Conservation (phyloP, 2,888 invertebrate genomes). For the Hyposoter dolosus region DNA sequence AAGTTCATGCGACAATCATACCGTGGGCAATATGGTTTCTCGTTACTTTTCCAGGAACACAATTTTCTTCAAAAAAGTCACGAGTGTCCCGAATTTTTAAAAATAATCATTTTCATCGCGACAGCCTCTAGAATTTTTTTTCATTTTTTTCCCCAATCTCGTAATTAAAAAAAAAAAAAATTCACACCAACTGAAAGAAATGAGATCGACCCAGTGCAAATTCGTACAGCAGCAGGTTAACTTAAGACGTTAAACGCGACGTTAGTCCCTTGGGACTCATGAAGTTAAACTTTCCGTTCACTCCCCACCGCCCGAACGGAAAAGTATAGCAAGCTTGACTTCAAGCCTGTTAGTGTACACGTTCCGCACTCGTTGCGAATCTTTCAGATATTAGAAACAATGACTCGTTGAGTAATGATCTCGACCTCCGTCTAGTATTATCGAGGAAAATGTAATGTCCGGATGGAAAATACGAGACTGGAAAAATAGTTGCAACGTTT, state of each 20-base stretch:
- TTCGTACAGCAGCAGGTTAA: neutral
- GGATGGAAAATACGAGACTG: neutral
- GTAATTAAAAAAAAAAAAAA: no score
- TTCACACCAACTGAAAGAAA: slow-evolving; percentile 18
- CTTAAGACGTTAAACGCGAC: neutral
- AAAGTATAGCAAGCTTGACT: neutral
- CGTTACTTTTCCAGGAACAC: no score
- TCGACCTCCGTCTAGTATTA: slow-evolving; percentile 19
- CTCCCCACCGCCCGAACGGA: slow-evolving; percentile 1
- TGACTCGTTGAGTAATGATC: slow-evolving; percentile 45
- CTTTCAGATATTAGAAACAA: slow-evolving; percentile 32
- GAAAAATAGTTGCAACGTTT: neutral
- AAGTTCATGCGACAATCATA: no score
- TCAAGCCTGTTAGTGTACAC: slow-evolving; percentile 1
- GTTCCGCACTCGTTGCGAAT: neutral
- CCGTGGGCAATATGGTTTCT: no score
- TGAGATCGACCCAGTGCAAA: slow-evolving; percentile 17
- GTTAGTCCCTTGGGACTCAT: neutral
- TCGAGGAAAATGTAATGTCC: slow-evolving; percentile 20
- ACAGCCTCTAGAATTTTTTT: neutral
- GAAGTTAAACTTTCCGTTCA: slow-evolving; percentile 5
- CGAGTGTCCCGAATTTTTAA: no score
- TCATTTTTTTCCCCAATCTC: no score
- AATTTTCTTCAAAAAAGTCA: no score
- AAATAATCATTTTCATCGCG: no score